Conservation (phyloP, 2,888 invertebrate genomes). For the Pelosia muscerda region DNA sequence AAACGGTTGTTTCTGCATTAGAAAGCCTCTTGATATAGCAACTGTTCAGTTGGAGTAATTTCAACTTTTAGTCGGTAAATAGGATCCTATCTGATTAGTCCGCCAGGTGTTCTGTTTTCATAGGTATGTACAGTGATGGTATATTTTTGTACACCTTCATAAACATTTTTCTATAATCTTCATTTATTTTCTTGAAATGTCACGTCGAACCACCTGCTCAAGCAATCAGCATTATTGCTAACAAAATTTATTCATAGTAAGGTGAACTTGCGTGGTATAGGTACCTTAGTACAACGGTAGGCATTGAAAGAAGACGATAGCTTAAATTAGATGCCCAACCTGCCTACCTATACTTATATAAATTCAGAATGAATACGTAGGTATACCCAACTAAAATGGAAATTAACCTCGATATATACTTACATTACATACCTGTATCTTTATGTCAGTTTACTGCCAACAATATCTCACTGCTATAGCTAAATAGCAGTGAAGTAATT, state of each 20-base stretch:
- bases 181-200: slow-evolving; percentile 20
- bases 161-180: neutral
- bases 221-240: slow-evolving; percentile 9
- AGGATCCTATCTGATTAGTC: neutral
- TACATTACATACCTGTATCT: slow-evolving; percentile 8
- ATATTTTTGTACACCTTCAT: neutral
- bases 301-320: neutral
- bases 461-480: slow-evolving; percentile 2
- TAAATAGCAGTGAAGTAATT: slow-evolving; percentile 28
- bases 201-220: slow-evolving; percentile 2
- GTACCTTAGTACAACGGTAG: too few species aligned
- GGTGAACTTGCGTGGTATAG: too few species aligned
- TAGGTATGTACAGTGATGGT: neutral
- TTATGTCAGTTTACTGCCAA: slow-evolving; percentile 34
- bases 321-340: slow-evolving; percentile 25
- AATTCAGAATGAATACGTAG: slow-evolving; percentile 22
- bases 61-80: neutral
- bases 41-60: neutral
- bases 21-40: slow-evolving; percentile 19
- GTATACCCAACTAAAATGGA: slow-evolving; percentile 16
- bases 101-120: neutral
- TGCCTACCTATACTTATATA: neutral
- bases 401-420: slow-evolving; percentile 22
- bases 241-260: slow-evolving; percentile 22
- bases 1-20: slow-evolving; percentile 30